Base-by-base conservation (phyloP, 2,888 invertebrate genomes). In the Sesia bembeciformis region DNA sequence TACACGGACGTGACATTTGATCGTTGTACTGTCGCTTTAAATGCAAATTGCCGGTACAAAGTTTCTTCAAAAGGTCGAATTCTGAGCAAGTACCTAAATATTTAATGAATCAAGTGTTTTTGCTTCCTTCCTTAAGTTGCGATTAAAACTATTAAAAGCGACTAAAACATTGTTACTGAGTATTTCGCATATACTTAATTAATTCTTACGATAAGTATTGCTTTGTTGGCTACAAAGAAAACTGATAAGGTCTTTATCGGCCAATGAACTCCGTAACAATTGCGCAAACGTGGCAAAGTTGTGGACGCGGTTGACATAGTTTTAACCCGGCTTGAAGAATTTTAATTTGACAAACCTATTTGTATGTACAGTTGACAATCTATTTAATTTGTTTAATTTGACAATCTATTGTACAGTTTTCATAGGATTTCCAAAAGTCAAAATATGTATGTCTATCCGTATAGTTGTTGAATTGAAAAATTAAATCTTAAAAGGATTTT, bases 241-340 rank as follows among this genome's bases (percentile, higher is more conserved):
- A 68, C 71, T 77, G 86, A 86, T 85, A 87, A 83, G 78, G 67
- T 62, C 58, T 71, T 74, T 84, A 86, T 87, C 86, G 84, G 78
- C 55, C 82, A 79, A 68, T 63, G 84, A 84, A 79, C 84, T 81
- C 63, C 23, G 60, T 62, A 66, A 68, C 68, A 74, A 74, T 80
- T 77, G 72, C 72, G 70, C 67, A 74, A 76, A 74, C 60, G 57
- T 62, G 54, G 59, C 60, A 58, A 58, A 58, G 58, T 58, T 57
- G 51, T 43, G 40, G 23, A 23, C 23, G 23, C 23, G 23, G 23
- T 23, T 23, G 23, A 23, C 23, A 23, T 23, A 23, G 23, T 23
- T 23, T 23, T 23, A 23, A 23, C 23, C 23, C 23, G 23, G 23
- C 23, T 23, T 23, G 23, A 2, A 23, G 23, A 23, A 23, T 23